phyloP scores from a whole-genome alignment of 2,797 vertebrate genomes.

The Echiichthys vipera region DNA sequence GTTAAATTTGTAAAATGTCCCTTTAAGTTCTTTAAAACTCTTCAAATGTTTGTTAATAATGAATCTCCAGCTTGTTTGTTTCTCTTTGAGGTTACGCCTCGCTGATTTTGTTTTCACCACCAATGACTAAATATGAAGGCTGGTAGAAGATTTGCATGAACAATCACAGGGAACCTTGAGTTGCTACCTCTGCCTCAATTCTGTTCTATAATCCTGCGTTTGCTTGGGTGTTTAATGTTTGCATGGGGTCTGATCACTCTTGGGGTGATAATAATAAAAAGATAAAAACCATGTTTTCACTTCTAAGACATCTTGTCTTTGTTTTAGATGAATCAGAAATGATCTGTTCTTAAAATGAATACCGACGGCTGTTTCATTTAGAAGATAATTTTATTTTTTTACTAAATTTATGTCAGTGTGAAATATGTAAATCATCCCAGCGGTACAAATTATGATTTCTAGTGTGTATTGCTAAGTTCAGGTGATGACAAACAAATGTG shows the following conservation, averaged over 20 bases:
- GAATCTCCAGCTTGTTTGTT: neutral
- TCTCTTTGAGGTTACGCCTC: neutral
- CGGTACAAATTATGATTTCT: neutral
- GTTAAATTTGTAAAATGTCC: no score
- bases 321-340: neutral
- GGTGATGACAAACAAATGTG: neutral
- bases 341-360: neutral
- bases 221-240: neutral
- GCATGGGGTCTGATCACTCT: neutral
- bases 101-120: neutral
- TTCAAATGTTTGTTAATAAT: neutral
- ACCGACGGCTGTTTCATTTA: neutral
- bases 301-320: neutral
- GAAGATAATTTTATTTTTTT: no score
- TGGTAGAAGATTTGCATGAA: neutral
- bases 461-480: neutral
- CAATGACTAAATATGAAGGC: neutral
- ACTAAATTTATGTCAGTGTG: no score
- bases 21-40: neutral
- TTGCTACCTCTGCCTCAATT: neutral
- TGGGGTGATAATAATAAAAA: conserved; percentile 12
- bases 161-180: neutral
- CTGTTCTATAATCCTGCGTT: neutral
- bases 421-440: neutral
- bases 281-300: neutral